These are phyloP conservation scores for Neolamprologus caudopunctatus DNA, from an alignment of 2,113 vertebrate genomes.

Conservation along the genomic window DNA sequence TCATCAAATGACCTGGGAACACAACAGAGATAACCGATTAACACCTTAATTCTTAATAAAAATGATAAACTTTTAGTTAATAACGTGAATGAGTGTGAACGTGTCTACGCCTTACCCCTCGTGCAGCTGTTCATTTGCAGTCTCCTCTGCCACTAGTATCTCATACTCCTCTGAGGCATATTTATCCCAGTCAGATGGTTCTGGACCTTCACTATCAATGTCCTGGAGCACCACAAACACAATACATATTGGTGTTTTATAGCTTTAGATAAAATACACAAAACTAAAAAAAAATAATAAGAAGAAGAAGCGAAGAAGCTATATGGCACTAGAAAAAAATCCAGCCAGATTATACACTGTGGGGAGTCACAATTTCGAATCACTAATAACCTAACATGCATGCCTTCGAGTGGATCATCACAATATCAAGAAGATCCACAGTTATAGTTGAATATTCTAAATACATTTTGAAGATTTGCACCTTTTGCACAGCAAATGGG, in stretches of 20 bases:
- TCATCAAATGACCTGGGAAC: conserved; percentile 90
- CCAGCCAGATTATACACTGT: neutral
- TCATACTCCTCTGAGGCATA: conserved; percentile 97
- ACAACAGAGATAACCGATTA: conserved; percentile 22
- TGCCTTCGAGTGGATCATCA: neutral
- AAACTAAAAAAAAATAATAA: accelerated
- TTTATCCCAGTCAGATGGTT: conserved; percentile 97
- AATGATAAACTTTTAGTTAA: neutral
- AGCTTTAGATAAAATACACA: neutral
- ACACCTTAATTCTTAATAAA: neutral
- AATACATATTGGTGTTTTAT: neutral
- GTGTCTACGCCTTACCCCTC: conserved; percentile 76
- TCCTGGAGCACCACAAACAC: conserved; percentile 72
- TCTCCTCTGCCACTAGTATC: conserved; percentile 94
- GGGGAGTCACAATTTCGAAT: neutral
- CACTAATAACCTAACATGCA: neutral
- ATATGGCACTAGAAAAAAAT: neutral
- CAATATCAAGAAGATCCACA: neutral
- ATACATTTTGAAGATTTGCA: conserved; percentile 36
- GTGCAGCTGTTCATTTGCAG: conserved; percentile 88
- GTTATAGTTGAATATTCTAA: neutral
- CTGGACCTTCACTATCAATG: conserved; percentile 84
- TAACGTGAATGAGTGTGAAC: neutral
- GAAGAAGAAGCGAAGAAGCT: accelerated
- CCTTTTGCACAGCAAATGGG: conserved; percentile 98